Conservation (phyloP, 1,140 invertebrate genomes). For the Hylyphantes graminicola region DNA sequence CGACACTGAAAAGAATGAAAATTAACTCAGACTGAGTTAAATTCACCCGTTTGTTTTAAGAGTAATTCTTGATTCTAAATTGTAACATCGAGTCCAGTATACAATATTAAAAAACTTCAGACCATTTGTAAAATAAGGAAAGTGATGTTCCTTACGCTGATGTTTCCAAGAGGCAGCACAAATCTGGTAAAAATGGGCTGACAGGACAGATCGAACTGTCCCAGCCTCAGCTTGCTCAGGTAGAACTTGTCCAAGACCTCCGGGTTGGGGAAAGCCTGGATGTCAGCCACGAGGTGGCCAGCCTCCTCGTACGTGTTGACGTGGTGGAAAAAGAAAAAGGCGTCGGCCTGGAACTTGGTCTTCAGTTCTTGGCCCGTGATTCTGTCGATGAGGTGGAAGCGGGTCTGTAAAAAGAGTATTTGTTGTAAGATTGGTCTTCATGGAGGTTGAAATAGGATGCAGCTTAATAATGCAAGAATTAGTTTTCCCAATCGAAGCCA, state of each 20-base stretch:
- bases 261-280: constrained; percentile 67
- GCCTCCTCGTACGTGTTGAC: constrained; percentile 73
- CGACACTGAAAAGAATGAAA: no score
- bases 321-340: constrained; percentile 72
- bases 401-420: constrained; percentile 64
- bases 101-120: no score
- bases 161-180: constrained; percentile 61
- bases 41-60: no score
- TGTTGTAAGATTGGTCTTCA: no score
- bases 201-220: constrained; percentile 57
- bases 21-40: no score
- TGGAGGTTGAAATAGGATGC: no score
- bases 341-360: constrained; percentile 67
- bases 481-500: no score
- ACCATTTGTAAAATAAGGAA: neutral
- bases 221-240: constrained; percentile 64
- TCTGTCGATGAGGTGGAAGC: constrained; percentile 69
- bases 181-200: constrained; percentile 60
- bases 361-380: constrained; percentile 67
- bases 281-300: constrained; percentile 68
- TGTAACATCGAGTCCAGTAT: no score
- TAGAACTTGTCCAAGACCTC: constrained; percentile 68
- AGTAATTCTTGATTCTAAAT: no score
- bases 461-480: no score
- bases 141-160: neutral